These are phyloP conservation scores for Pygathrix nemaeus DNA, from an alignment of 2,113 vertebrate species.

Conservation along the genomic window DNA sequence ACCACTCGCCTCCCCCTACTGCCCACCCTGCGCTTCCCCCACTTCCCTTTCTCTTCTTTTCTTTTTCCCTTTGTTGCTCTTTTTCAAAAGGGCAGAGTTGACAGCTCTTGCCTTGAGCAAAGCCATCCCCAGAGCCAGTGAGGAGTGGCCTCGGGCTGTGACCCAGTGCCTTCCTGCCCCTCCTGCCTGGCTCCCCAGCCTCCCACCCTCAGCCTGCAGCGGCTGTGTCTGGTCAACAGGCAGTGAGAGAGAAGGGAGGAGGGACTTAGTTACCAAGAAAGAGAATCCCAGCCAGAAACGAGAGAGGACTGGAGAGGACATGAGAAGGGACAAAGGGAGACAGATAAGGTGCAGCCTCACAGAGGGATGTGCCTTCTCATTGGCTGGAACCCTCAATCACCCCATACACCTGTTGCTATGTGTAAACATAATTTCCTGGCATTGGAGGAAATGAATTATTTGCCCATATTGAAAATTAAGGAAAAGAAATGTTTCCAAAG, in stretches of 20 bases:
- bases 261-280: background rate
- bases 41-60: conserved; percentile 51
- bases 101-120: conserved; percentile 57
- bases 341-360: background rate
- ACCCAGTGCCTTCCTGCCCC: background rate
- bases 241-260: background rate
- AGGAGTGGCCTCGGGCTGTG: background rate
- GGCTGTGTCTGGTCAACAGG: background rate
- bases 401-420: background rate
- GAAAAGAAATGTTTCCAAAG: background rate
- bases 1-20: background rate
- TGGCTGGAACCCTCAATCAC: background rate
- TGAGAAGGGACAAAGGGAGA: background rate
- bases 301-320: background rate
- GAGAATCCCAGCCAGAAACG: background rate
- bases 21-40: background rate
- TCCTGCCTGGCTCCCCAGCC: background rate
- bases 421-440: background rate
- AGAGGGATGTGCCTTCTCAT: accelerated
- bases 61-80: conserved; percentile 69
- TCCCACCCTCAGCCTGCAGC: background rate
- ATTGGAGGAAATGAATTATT: background rate
- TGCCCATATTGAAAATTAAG: background rate
- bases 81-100: conserved; percentile 75
- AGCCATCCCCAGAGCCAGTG: background rate